Evolutionary conservation across 2,888 invertebrate species (phyloP).

Genomic region (Hanleya hanleyi): DNA sequence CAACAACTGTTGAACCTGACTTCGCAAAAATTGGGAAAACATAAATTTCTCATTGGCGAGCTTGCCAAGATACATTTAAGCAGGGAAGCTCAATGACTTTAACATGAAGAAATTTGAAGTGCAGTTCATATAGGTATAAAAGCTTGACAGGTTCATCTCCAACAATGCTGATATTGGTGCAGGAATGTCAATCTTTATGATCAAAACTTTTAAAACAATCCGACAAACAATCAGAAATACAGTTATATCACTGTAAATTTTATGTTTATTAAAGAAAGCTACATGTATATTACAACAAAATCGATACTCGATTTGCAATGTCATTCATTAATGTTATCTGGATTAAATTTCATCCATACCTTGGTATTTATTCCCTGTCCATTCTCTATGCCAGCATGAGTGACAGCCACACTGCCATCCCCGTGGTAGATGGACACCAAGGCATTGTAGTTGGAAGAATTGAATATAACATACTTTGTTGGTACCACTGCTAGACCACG

Average conservation of each 20-base stretch:
- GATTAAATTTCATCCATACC: slow-evolving; percentile 61
- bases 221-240: not conserved
- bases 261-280: not conserved
- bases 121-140: no score
- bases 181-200: no score
- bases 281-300: not conserved
- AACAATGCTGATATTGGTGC: not conserved
- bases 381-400: slow-evolving; percentile 77
- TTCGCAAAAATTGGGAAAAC: no score
- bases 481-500: slow-evolving; percentile 79
- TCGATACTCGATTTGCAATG: no score
- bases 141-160: no score
- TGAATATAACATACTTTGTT: slow-evolving; percentile 80
- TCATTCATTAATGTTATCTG: no score
- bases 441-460: slow-evolving; percentile 51
- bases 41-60: no score
- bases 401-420: slow-evolving; percentile 78
- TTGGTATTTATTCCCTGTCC: slow-evolving; percentile 91
- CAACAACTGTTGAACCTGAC: no score
- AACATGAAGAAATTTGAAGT: no score
- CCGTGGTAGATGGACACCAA: slow-evolving; percentile 74
- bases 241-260: not conserved
- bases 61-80: no score
- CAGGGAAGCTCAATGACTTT: no score
- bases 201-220: no score